These are phyloP conservation scores for Macrosoma leucophasiata DNA, from an alignment of 2,888 invertebrate genomes.

Conservation along the genomic window DNA sequence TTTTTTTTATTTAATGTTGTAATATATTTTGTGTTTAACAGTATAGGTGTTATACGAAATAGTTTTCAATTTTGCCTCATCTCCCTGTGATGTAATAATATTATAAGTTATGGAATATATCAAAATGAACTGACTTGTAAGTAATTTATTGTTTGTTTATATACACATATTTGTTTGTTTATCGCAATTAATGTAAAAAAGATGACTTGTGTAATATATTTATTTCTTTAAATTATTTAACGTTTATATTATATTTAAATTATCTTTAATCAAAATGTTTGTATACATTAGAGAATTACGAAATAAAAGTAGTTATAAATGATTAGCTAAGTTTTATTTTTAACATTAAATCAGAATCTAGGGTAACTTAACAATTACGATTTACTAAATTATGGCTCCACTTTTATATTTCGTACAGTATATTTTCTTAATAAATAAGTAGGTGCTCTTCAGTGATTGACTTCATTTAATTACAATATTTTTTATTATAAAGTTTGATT, in stretches of 20 bases:
- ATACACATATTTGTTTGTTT: no score
- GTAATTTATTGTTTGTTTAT: no score
- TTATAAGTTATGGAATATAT: no score
- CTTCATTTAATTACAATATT: constrained; percentile 2
- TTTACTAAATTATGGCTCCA: constrained; percentile 62
- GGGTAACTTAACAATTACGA: constrained; percentile 63
- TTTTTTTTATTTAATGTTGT: no score
- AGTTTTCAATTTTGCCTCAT: no score
- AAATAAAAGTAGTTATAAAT: constrained; percentile 47
- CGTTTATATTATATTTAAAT: constrained; percentile 23
- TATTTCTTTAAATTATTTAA: constrained; percentile 24
- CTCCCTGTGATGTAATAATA: no score
- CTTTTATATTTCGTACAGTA: constrained; percentile 24
- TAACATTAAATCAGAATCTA: constrained; percentile 35
- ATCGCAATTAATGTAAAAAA: no score
- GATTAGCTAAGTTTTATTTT: constrained; percentile 34
- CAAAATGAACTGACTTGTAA: no score
- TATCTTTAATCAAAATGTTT: constrained; percentile 26
- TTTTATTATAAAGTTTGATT: no score
- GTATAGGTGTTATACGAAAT: no score
- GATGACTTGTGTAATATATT: no score
- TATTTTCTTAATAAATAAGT: constrained; percentile 8
- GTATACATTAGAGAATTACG: constrained; percentile 23
- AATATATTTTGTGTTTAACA: no score
- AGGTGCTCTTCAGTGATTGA: constrained; percentile 6